Percentiles rank a stretch among this genome's conserved stretches.
Evolutionary conservation across 2,797 vertebrate species (phyloP).

Genomic region (Muscicapa striata): DNA sequence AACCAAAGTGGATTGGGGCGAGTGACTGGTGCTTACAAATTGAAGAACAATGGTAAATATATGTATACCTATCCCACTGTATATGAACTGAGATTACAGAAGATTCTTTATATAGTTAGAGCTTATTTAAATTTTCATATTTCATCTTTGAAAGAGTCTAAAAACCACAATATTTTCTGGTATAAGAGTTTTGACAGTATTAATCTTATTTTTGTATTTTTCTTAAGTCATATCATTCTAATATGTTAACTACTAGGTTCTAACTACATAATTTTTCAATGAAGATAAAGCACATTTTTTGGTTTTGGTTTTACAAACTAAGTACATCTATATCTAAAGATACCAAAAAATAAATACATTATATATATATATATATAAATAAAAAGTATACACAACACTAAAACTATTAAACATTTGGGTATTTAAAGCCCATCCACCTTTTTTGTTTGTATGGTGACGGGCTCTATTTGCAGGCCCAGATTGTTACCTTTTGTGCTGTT

Average conservation of each 20-base stretch:
- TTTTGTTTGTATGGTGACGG: constrained; percentile 85
- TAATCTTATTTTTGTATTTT: constrained; percentile 99
- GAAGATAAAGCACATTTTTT: constrained; percentile 90
- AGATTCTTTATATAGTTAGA: constrained; percentile 86
- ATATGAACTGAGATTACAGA: constrained; percentile 81
- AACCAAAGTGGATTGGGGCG: constrained; percentile 91
- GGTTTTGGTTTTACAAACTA: constrained; percentile 85
- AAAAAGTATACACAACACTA: constrained; percentile 84
- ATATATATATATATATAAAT: background rate
- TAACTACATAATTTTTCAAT: constrained; percentile 82
- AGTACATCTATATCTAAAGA: constrained; percentile 90
- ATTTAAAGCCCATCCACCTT: constrained; percentile 63
- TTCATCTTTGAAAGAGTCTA: constrained; percentile 88
- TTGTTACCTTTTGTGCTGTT: constrained; percentile 91
- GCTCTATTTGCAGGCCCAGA: constrained; percentile 85
- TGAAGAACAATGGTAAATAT: constrained; percentile 76
- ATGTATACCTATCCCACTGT: constrained; percentile 81
- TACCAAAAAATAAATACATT: constrained; percentile 90
- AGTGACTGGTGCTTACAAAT: constrained; percentile 86
- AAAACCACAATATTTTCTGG: constrained; percentile 95
- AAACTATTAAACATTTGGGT: constrained; percentile 81
- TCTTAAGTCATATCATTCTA: constrained; percentile 97
- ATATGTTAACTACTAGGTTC: constrained; percentile 91
- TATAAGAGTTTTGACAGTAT: constrained; percentile 99
- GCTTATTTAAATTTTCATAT: constrained; percentile 85